Base-by-base conservation (phyloP, 2,113 vertebrate genomes). In the Semnornis frantzii region DNA sequence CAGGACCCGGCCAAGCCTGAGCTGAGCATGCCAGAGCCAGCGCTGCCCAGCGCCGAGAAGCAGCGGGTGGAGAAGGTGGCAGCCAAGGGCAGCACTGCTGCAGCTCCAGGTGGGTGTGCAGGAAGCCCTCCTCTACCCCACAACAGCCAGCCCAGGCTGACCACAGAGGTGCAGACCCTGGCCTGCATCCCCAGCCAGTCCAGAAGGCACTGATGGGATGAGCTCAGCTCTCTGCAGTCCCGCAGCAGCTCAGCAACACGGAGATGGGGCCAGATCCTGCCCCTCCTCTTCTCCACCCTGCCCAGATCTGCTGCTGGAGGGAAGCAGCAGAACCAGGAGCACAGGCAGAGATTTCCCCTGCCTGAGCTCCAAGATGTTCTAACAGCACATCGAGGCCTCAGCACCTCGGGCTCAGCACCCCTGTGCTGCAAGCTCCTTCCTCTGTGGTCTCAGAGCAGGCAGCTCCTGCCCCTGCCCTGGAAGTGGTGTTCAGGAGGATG, bases 21-120 rank as follows among this genome's bases (percentile, higher is more conserved):
- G 79, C 87, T 85, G 92, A 96, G 93, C 72, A 92, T 97, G 91
- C 82, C 93, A 4, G 96, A 97, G 83, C 92, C 90, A 5, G 66
- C 75, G 0, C 52, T 57, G 2, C 89, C 58, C 9, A 1, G 71
- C 6, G 86, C 5, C 0, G 92, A 86, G 19, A 95, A 94, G 83
- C 86, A 95, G 63, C 21, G 71, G 30, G 54, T 2, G 11, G 96
- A 74, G 59, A 85, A 63, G 71, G 86, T 6, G 58, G 71, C 64
- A 75, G 66, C 70, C 30, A 95, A 95, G 50, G 48, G 90, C 74
- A 59, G 95, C 10, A 1, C 78, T 7, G 7, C 88, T 0, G 58
- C 23, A 2, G 79, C 94, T 12, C 20, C 93, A 94, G 96, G 96
- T 95, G 31, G 12, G 92, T 10, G 33, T 34, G 82, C 28, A 24